Percentiles rank a stretch among this genome's conserved stretches.
Conservation (phyloP, 2,888 invertebrate species). For the Camponotus fellah region DNA sequence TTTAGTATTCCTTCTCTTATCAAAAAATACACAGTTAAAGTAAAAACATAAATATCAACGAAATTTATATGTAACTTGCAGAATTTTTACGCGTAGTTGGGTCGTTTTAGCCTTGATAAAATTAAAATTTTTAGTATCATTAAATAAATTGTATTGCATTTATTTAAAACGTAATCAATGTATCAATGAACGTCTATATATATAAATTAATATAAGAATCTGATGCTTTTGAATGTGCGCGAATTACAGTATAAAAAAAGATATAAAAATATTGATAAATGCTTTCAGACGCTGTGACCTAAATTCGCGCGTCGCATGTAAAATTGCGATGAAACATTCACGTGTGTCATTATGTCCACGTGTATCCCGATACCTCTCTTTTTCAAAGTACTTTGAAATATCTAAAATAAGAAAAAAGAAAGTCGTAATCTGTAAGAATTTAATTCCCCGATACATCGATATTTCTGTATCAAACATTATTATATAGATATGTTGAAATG, state of each 20-base stretch:
- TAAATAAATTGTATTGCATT: neutral
- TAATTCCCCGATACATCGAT: neutral
- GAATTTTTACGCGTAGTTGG: neutral
- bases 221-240: neutral
- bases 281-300: neutral
- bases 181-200: neutral
- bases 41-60: neutral
- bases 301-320: conserved; percentile 11
- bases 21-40: neutral
- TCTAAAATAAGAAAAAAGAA: neutral
- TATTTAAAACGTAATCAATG: neutral
- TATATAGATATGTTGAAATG: neutral
- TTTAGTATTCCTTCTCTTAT: neutral
- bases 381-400: neutral
- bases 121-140: neutral
- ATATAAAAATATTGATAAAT: conserved; percentile 10
- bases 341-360: neutral
- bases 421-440: neutral
- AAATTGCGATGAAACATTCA: conserved; percentile 4
- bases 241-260: neutral
- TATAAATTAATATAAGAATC: neutral
- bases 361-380: neutral
- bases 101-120: neutral
- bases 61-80: neutral
- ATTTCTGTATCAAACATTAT: neutral